Evolutionary conservation across 2,888 invertebrate genomes (phyloP).

Genomic region (Sesia bembeciformis): DNA sequence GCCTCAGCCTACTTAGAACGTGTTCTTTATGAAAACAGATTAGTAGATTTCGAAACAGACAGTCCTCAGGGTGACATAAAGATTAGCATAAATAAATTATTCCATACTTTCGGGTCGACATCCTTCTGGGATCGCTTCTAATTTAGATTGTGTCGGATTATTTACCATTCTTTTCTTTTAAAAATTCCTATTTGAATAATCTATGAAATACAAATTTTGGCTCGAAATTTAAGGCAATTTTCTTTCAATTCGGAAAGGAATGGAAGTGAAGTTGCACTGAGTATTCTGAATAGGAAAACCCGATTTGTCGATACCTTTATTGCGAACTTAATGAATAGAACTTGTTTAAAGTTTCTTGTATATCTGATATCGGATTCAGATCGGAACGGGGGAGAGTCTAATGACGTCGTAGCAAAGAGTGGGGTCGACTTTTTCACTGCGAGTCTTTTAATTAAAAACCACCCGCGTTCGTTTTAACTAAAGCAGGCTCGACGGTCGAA

Average conservation of each 20-base stretch:
- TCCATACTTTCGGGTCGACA: slow-evolving; percentile 36
- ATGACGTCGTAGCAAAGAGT: slow-evolving; percentile 37
- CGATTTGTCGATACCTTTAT: slow-evolving; percentile 39
- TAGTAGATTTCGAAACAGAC: slow-evolving; percentile 40
- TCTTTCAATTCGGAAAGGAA: slow-evolving; percentile 5
- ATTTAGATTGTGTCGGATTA: slow-evolving; percentile 40
- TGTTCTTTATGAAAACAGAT: background rate
- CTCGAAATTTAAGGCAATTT: slow-evolving; percentile 4
- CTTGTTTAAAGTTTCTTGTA: slow-evolving; percentile 54
- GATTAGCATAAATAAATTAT: slow-evolving; percentile 62
- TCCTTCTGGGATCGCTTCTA: slow-evolving; percentile 38
- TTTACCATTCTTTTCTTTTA: slow-evolving; percentile 29
- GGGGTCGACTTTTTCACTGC: slow-evolving; percentile 36
- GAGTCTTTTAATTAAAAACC: slow-evolving; percentile 54
- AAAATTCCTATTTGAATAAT: slow-evolving; percentile 43
- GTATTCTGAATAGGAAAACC: slow-evolving; percentile 21
- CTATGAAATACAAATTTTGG: slow-evolving; percentile 28
- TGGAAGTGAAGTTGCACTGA: slow-evolving; percentile 25
- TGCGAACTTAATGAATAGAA: slow-evolving; percentile 51
- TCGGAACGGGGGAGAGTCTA: slow-evolving; percentile 30
- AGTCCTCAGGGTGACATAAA: slow-evolving; percentile 51
- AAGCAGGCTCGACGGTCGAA: background rate
- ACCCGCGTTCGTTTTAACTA: slow-evolving; percentile 21
- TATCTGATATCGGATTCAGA: slow-evolving; percentile 40
- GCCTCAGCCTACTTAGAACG: too few relatives aligned